A percentile compares a stretch with the other conserved stretches of the same genome.
These are phyloP conservation scores for silkworm (Bombyx mori) DNA, from an alignment of 1,140 invertebrate species.

Conservation along the genomic window DNA sequence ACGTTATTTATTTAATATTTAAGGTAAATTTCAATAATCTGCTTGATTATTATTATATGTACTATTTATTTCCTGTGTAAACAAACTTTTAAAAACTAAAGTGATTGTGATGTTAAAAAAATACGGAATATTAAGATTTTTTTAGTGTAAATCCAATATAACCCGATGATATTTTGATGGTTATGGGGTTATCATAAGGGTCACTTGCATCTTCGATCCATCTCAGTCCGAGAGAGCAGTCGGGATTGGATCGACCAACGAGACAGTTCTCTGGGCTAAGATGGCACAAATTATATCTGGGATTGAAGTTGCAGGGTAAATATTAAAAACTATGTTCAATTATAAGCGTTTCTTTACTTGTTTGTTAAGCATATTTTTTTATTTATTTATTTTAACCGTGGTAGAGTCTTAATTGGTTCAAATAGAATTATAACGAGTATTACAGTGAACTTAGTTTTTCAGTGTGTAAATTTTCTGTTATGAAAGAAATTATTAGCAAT, in stretches of 20 bases:
- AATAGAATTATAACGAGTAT: too few relatives aligned
- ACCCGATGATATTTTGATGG: constrained; percentile 6
- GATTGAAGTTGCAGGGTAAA: constrained; percentile 75
- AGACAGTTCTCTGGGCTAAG: constrained; percentile 19
- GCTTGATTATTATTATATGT: not conserved
- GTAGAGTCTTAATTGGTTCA: too few relatives aligned
- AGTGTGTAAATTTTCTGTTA: too few relatives aligned
- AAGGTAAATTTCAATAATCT: too few relatives aligned
- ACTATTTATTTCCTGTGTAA: not conserved
- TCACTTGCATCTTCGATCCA: constrained; percentile 4
- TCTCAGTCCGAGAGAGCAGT: constrained; percentile 5
- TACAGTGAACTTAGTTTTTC: too few relatives aligned
- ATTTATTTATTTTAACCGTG: too few relatives aligned
- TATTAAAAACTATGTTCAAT: constrained; percentile 3
- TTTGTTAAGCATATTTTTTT: not conserved
- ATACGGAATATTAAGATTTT: not conserved
- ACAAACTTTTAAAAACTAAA: not conserved
- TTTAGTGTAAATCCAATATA: constrained; percentile 1
- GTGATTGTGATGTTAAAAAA: too few relatives aligned
- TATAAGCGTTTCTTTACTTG: not conserved
- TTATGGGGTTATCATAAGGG: constrained; percentile 9
- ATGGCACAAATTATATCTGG: constrained; percentile 71
- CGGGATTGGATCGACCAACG: constrained; percentile 1
- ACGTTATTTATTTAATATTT: too few relatives aligned
- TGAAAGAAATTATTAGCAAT: too few relatives aligned